Evolutionary conservation across 92 coral and sea anemone genomes (phyloP).

Genomic region (Phenganax stokvisi): DNA sequence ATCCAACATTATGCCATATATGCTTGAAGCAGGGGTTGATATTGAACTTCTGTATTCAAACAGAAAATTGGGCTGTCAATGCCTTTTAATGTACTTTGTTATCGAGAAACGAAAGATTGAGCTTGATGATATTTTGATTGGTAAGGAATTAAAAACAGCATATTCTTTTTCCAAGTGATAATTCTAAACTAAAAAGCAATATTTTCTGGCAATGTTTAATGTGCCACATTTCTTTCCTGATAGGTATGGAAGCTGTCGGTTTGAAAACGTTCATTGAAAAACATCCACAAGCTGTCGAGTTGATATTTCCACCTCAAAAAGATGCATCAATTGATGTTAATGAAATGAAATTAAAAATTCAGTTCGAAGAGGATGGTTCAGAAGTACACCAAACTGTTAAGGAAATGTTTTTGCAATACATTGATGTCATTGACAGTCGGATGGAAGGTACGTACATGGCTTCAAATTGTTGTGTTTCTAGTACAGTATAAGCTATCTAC

Average conservation of each 20-base stretch:
- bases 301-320: neutral
- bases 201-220: no score
- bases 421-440: neutral
- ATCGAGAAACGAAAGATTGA: constrained; percentile 51
- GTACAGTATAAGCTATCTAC: neutral
- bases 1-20: constrained; percentile 28
- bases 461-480: neutral
- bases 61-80: constrained; percentile 33
- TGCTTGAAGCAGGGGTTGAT: constrained; percentile 46
- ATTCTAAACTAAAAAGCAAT: no score
- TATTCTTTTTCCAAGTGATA: no score
- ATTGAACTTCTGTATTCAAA: constrained; percentile 35
- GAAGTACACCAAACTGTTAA: neutral
- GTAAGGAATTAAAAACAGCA: neutral
- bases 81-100: constrained; percentile 46
- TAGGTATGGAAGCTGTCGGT: constrained; percentile 9
- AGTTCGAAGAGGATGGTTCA: neutral
- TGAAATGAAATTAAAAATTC: constrained; percentile 7
- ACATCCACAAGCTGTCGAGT: constrained; percentile 1
- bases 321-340: constrained; percentile 2
- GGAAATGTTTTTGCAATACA: constrained; percentile 19
- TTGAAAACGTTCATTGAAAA: constrained; percentile 12
- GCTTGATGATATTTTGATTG: constrained; percentile 52
- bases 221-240: neutral
- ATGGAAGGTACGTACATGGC: neutral